phyloP scores from a whole-genome alignment of 2,797 vertebrate species.

The Manis javanica region DNA sequence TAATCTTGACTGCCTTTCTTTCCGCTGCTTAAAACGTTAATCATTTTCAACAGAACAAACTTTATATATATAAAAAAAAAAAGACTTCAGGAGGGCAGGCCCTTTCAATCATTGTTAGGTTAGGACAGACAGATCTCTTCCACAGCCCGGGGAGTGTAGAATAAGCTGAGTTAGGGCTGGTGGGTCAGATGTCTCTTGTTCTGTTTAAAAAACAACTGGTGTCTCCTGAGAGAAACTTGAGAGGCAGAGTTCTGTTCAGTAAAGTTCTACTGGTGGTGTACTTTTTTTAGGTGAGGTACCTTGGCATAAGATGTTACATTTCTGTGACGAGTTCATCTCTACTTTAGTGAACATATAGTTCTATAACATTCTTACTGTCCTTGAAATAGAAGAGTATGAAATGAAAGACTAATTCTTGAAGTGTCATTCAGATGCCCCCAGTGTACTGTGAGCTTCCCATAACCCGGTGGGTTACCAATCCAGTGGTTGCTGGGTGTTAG shows the following conservation, averaged over 20 bases:
- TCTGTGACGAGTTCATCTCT: background rate
- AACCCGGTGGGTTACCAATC: background rate
- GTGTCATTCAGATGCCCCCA: background rate
- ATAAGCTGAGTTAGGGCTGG: background rate
- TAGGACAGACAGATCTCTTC: constrained; percentile 74
- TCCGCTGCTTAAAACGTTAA: constrained; percentile 71
- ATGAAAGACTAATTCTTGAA: background rate
- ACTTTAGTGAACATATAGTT: background rate
- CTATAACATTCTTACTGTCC: background rate
- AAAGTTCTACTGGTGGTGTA: constrained; percentile 56
- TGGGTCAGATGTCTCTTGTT: background rate
- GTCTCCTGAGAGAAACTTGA: constrained; percentile 35
- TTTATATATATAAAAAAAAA: constrained; percentile 51
- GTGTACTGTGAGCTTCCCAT: background rate
- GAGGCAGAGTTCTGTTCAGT: background rate
- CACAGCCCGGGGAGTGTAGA: background rate
- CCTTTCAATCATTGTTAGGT: background rate
- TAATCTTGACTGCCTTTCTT: constrained; percentile 71
- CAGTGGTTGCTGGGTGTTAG: background rate
- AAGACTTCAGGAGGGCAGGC: background rate
- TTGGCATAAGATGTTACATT: background rate
- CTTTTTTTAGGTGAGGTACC: background rate
- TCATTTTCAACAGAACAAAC: constrained; percentile 69
- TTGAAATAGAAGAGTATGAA: background rate
- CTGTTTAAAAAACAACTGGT: background rate